These are phyloP conservation scores for Sylvia atricapilla DNA, from an alignment of 2,113 vertebrate species.

Conservation along the genomic window DNA sequence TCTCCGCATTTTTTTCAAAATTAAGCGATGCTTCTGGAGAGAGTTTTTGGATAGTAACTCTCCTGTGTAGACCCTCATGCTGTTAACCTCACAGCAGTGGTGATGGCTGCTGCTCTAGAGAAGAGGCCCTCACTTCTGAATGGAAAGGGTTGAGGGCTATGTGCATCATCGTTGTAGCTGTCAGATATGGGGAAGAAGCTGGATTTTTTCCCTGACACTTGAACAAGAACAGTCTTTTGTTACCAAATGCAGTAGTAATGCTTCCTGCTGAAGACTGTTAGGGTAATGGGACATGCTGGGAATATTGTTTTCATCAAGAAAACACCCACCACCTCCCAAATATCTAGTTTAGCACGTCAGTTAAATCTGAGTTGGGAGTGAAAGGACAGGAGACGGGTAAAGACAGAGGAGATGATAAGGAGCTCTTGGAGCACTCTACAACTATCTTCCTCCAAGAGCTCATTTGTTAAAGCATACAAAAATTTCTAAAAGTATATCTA, in stretches of 20 bases:
- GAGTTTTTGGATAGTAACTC: neutral
- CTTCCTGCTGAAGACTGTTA: neutral
- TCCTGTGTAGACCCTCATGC: neutral
- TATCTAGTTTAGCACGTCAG: neutral
- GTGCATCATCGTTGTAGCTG: neutral
- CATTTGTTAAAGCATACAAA: neutral
- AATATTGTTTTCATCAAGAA: neutral
- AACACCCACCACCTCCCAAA: neutral
- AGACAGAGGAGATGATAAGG: neutral
- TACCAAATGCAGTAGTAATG: neutral
- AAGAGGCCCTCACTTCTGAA: neutral
- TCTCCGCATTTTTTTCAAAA: neutral
- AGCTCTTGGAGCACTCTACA: neutral
- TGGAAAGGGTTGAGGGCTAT: neutral
- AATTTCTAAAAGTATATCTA: neutral
- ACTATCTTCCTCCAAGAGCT: neutral
- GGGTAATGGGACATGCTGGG: neutral
- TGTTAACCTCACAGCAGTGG: neutral
- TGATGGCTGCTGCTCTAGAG: neutral
- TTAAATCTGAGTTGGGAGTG: neutral
- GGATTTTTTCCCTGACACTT: accelerated
- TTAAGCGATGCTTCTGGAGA: neutral
- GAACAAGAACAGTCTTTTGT: neutral
- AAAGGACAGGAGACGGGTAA: neutral
- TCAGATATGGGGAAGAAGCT: neutral